Percentiles rank a stretch among this genome's conserved stretches.
Conservation (phyloP, 1,140 invertebrate species). For the Drosophila sucinea region DNA sequence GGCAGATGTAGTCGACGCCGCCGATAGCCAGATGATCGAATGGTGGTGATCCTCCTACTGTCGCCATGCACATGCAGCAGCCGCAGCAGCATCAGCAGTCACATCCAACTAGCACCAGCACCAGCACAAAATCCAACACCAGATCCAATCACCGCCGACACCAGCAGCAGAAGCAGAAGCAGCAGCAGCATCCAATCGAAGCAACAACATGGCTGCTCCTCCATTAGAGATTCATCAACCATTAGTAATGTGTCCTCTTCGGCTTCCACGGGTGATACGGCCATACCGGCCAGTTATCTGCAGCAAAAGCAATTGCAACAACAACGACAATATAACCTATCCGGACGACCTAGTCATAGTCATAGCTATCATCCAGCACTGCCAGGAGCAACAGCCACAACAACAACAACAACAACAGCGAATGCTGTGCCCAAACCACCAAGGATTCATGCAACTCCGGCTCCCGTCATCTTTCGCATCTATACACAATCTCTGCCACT, state of each 20-base stretch:
- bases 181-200: not conserved
- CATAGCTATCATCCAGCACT: conserved; percentile 42
- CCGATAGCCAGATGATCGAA: conserved; percentile 81
- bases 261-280: conserved; percentile 69
- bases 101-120: conserved; percentile 45
- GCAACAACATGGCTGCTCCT: conserved; percentile 20
- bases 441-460: conserved; percentile 40
- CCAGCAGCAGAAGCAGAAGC: conserved; percentile 7
- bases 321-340: conserved; percentile 3
- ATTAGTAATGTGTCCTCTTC: conserved; percentile 68
- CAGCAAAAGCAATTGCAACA: conserved; percentile 21
- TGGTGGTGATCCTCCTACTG: conserved; percentile 83
- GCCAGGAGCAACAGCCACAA: conserved; percentile 21
- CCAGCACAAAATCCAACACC: conserved; percentile 9
- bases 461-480: conserved; percentile 43
- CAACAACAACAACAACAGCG: conserved; percentile 24
- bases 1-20: conserved; percentile 49
- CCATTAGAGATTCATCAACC: conserved; percentile 17
- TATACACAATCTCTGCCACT: conserved; percentile 36
- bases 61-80: conserved; percentile 78
- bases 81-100: conserved; percentile 66
- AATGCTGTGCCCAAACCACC: conserved; percentile 76
- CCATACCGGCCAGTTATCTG: conserved; percentile 63
- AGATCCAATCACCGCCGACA: conserved; percentile 26
- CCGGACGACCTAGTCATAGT: conserved; percentile 69